Evolutionary conservation across 2,797 vertebrate species (phyloP).

Genomic region (Lacerta agilis): DNA sequence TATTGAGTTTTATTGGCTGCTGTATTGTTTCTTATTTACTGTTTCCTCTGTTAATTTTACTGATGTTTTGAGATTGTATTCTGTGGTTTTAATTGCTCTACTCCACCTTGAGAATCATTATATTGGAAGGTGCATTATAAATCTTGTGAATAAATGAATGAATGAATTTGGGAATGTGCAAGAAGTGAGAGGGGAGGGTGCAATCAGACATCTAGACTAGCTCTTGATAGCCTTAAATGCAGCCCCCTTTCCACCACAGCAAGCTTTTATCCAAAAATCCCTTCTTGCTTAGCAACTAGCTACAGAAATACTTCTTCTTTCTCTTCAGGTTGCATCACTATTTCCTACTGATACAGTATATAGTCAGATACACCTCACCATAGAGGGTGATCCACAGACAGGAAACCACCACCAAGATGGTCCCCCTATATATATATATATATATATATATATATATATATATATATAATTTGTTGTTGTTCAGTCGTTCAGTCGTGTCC

Average conservation of each 20-base stretch:
- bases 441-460: too few relatives aligned
- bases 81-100: background rate
- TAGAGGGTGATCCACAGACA: too few relatives aligned
- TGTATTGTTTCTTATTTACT: background rate
- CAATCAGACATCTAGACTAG: background rate
- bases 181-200: background rate
- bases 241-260: background rate
- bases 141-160: background rate
- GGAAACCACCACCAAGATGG: too few relatives aligned
- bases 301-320: background rate
- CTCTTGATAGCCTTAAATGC: background rate
- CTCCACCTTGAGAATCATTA: background rate
- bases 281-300: background rate
- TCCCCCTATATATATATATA: too few relatives aligned
- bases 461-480: too few relatives aligned
- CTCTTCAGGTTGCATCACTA: background rate
- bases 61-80: background rate
- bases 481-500: too few relatives aligned
- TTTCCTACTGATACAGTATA: too few relatives aligned
- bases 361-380: too few relatives aligned
- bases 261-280: background rate
- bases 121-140: background rate
- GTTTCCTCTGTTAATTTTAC: slow-evolving; percentile 5
- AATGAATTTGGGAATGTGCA: background rate
- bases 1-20: background rate